Conservation (phyloP, 2,888 invertebrate genomes). For the Petrolisthes manimaculis region DNA sequence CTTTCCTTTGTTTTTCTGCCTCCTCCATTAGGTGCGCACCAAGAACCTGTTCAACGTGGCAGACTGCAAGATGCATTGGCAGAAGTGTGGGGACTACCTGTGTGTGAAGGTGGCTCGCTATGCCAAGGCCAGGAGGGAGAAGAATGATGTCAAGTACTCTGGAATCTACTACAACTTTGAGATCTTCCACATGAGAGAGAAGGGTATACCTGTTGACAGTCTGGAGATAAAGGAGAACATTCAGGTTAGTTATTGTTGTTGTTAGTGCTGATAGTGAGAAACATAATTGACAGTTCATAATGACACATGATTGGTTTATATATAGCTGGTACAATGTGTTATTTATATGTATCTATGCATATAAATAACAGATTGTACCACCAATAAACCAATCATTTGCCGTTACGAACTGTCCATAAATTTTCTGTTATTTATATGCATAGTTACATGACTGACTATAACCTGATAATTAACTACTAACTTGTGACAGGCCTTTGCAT, state of each 20-base stretch:
- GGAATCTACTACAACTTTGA: conserved; percentile 99
- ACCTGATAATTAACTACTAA: conserved; percentile 71
- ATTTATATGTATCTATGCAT: too few relatives aligned
- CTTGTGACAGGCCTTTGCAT: conserved; percentile 85
- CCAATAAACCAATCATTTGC: too few relatives aligned
- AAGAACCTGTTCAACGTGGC: conserved; percentile 98
- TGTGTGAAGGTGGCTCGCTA: conserved; percentile 94
- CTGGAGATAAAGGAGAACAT: conserved; percentile 84
- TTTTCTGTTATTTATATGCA: neutral
- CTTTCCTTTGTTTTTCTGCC: neutral
- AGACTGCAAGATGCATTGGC: conserved; percentile 99
- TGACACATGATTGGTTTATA: too few relatives aligned
- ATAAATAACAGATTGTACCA: too few relatives aligned
- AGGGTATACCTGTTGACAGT: conserved; percentile 96
- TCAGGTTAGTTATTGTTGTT: conserved; percentile 47
- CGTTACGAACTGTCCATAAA: too few relatives aligned
- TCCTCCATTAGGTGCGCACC: conserved; percentile 76
- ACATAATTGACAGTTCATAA: too few relatives aligned
- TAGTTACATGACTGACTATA: neutral
- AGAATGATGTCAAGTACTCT: conserved; percentile 90
- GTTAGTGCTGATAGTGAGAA: too few relatives aligned
- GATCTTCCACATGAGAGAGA: conserved; percentile 98
- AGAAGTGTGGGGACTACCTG: conserved; percentile 96
- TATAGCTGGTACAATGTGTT: too few relatives aligned
- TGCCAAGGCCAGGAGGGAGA: conserved; percentile 89